Evolutionary conservation across 1,140 invertebrate species (phyloP), one percentile per base, ranked within the genome.

Genomic region (Temnothorax longispinosus): DNA sequence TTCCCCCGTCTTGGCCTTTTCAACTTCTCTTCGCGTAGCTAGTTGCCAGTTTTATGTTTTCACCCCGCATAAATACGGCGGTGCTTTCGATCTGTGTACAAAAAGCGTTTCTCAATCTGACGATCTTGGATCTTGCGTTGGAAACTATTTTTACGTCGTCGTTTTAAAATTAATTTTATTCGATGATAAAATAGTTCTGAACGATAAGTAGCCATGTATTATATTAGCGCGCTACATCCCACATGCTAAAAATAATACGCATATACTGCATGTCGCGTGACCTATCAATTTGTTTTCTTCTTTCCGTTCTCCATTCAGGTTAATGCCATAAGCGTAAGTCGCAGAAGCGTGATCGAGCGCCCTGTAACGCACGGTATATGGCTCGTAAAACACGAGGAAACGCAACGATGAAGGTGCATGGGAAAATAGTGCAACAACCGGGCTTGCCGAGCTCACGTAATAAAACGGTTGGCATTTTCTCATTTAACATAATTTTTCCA

Each of bases 391-490:
- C 21, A n/a, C 35, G 35, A 35, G 38, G 65, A 67, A 71, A 75
- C 71, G 65, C 52, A 44, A 58, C 35, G 75, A 60, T 56, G 76
- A 69, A 87, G 85, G 65, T 69, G 65, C 72, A 75, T 72, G 60
- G 72, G 78, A 87, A 85, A 87, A 89, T 84, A 84, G 76, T 67
- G 86, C 62, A 81, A 38, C 82, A 69, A 44, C 50, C 54, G 76
- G 32, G 75, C 85, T 81, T 76, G 71, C 76, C 54, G 44, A 52
- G 62, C 41, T 89, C 54, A 69, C 71, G 52, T 89, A 89, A 78
- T 90, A 89, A 89, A 89, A 87, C 77, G 77, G 85, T 74, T 89
- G 65, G 65, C 72, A 88, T 84, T 86, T 86, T 64, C 21, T 56
- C 62, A 58, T 76, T 69, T 69, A 69, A 69, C 65, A 74, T 88